A percentile compares a stretch with the other conserved stretches of the same genome.
Evolutionary conservation across 2,888 invertebrate species (phyloP).

Genomic region (Cremastobaeus sp.): DNA sequence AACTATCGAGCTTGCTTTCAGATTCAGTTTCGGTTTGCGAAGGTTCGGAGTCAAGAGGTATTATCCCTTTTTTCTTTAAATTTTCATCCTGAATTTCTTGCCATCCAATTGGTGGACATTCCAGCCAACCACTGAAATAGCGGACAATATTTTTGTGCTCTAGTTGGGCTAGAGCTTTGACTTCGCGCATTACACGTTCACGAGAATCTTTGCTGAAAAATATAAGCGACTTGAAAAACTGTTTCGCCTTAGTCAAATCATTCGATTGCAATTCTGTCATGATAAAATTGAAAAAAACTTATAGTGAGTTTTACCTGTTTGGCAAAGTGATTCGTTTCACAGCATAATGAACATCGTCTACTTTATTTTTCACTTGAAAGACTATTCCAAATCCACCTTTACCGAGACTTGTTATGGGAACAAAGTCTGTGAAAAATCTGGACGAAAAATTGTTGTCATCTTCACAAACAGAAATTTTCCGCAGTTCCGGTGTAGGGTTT

Average conservation of each 20-base stretch:
- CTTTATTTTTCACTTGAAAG: constrained; percentile 94
- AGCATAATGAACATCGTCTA: constrained; percentile 96
- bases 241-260: too few relatives aligned
- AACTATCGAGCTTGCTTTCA: constrained; percentile 62
- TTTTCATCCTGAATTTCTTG: constrained; percentile 87
- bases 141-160: constrained; percentile 97
- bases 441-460: constrained; percentile 70
- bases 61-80: constrained; percentile 73
- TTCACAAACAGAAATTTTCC: constrained; percentile 67
- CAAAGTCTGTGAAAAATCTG: constrained; percentile 91
- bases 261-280: too few relatives aligned
- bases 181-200: constrained; percentile 95
- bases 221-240: too few relatives aligned
- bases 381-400: constrained; percentile 98
- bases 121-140: constrained; percentile 97
- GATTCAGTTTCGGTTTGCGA: constrained; percentile 64
- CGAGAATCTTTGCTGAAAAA: constrained; percentile 87
- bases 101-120: constrained; percentile 93
- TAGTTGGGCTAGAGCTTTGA: constrained; percentile 94
- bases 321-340: constrained; percentile 95
- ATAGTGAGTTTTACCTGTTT: constrained; percentile 80
- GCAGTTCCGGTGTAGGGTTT: constrained; percentile 73
- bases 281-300: neutral
- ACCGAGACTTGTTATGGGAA: constrained; percentile 88
- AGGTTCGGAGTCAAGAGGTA: constrained; percentile 66